Conservation (phyloP, 2,113 vertebrate species). For the Xenopus laevis region DNA sequence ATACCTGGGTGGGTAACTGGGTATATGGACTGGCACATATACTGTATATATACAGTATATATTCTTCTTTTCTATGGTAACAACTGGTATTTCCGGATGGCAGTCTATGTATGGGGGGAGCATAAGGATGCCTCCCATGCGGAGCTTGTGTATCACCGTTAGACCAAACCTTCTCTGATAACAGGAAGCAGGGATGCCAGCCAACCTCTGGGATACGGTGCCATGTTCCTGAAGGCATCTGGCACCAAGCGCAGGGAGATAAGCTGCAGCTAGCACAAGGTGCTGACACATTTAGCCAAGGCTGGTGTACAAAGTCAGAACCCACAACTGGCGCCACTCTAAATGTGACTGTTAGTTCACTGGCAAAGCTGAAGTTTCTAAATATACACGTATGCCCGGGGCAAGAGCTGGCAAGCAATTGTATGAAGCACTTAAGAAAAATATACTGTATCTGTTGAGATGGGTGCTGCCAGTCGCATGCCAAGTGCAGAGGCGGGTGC, state of each 20-base stretch:
- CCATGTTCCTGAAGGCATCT: not conserved
- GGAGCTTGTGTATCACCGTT: not conserved
- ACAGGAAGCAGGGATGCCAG: not conserved
- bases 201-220: not conserved
- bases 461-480: not conserved
- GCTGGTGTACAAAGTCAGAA: no score
- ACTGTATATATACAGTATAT: no score
- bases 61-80: no score
- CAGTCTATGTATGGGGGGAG: not conserved
- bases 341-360: not conserved
- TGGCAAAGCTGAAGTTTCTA: not conserved
- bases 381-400: no score
- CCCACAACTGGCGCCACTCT: no score
- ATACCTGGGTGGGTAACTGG: no score
- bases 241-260: not conserved
- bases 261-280: not conserved
- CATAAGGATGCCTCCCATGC: conserved; percentile 20
- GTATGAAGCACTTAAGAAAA: conserved; percentile 4
- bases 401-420: no score
- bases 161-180: not conserved
- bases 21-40: no score
- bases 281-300: not conserved
- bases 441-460: conserved; percentile 8
- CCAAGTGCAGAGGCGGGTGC: conserved; percentile 12
- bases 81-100: no score